phyloP scores from a whole-genome alignment of 1,140 invertebrate genomes.

The Spodoptera frugiperda region DNA sequence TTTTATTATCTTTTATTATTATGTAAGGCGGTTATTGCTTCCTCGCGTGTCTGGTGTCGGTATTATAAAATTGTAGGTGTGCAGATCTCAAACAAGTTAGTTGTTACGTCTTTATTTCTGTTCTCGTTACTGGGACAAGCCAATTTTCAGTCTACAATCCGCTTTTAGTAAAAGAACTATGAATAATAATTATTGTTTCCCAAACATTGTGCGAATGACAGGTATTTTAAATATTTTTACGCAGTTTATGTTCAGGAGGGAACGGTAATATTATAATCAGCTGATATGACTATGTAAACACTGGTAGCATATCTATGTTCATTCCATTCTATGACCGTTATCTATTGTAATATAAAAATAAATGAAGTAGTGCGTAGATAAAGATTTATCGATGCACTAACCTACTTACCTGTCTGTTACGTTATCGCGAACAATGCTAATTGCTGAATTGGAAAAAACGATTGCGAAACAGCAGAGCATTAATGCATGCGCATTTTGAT shows the following conservation, averaged over 20 bases:
- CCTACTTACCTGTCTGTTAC: slow-evolving; percentile 29
- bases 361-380: slow-evolving; percentile 13
- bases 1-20: slow-evolving; percentile 13
- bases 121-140: too few species aligned
- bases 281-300: too few species aligned
- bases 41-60: not conserved
- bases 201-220: too few species aligned
- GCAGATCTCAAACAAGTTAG: too few species aligned
- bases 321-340: not conserved
- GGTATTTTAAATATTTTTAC: too few species aligned
- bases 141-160: too few species aligned
- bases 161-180: too few species aligned
- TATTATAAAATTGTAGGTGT: not conserved
- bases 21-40: slow-evolving; percentile 2
- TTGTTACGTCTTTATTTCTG: too few species aligned
- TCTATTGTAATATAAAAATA: slow-evolving; percentile 3
- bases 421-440: slow-evolving; percentile 24
- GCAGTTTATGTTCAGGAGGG: too few species aligned
- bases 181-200: too few species aligned
- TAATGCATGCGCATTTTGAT: not conserved
- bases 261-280: too few species aligned
- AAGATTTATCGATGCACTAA: slow-evolving; percentile 34
- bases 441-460: slow-evolving; percentile 19
- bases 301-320: slow-evolving; percentile 16
- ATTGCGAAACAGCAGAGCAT: slow-evolving; percentile 1